A percentile compares a stretch with the other conserved stretches of the same genome.
These are phyloP conservation scores for Akabosia matsudoensis DNA, from an alignment of 1,140 invertebrate genomes.

Conservation along the genomic window DNA sequence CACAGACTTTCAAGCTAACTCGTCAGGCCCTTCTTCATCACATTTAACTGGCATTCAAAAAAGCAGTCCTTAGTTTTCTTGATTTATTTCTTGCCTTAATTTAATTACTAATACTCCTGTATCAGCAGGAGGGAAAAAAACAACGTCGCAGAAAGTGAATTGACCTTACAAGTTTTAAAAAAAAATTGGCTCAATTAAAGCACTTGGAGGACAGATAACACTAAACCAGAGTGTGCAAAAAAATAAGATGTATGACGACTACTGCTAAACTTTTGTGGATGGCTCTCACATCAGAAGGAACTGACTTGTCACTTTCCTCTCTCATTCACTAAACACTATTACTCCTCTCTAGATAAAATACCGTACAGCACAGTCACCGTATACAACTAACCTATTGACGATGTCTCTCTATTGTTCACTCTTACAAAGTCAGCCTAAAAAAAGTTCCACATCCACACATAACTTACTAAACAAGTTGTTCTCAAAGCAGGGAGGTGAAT, in stretches of 20 bases:
- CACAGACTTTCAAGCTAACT: neutral
- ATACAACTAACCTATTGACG: too few species aligned
- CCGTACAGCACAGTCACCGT: too few species aligned
- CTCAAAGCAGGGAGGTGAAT: neutral
- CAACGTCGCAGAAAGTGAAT: neutral
- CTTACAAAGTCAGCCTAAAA: too few species aligned
- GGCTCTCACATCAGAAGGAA: neutral
- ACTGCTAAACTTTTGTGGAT: neutral
- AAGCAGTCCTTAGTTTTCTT: neutral
- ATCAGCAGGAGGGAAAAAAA: neutral
- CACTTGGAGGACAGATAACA: neutral
- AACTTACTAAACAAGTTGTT: neutral
- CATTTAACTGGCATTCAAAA: neutral
- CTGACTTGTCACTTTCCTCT: slow-evolving; percentile 10
- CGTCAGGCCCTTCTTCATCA: neutral
- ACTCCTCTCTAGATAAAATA: neutral
- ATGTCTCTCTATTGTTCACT: too few species aligned
- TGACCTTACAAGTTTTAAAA: neutral
- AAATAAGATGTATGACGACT: neutral
- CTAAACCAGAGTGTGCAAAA: neutral
- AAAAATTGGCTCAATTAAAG: slow-evolving; percentile 2
- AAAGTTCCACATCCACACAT: neutral
- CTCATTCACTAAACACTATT: neutral
- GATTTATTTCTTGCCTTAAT: neutral
- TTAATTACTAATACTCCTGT: neutral